Evolutionary conservation across 2,797 vertebrate genomes (phyloP).

Genomic region (Taenioides sp.): DNA sequence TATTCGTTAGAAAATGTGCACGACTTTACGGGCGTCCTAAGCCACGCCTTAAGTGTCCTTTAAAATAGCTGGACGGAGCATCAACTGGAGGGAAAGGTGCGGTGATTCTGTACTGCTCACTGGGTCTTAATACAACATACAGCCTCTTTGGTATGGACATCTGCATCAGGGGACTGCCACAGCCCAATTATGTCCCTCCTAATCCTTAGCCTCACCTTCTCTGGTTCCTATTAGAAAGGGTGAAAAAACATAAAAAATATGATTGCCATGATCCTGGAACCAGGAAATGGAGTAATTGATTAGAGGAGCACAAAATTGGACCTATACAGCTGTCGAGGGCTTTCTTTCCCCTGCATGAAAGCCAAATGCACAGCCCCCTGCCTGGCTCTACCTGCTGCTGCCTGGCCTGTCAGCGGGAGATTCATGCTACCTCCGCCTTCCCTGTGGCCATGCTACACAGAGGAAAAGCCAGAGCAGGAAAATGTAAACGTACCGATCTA

Average conservation of each 20-base stretch:
- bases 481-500: conserved; percentile 44
- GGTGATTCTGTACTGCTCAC: conserved; percentile 45
- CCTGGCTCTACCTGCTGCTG: conserved; percentile 32
- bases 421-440: conserved; percentile 53
- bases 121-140: conserved; percentile 62
- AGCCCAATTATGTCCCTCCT: conserved; percentile 53
- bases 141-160: conserved; percentile 90
- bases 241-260: conserved; percentile 27
- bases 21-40: conserved; percentile 20
- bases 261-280: conserved; percentile 65
- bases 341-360: conserved; percentile 43
- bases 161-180: conserved; percentile 65
- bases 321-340: conserved; percentile 37
- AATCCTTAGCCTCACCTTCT: conserved; percentile 57
- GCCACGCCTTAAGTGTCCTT: conserved; percentile 29
- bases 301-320: conserved; percentile 57
- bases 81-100: conserved; percentile 49
- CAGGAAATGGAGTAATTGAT: conserved; percentile 65
- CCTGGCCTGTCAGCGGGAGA: conserved; percentile 45
- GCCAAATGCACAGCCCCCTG: conserved; percentile 6
- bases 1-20: conserved; percentile 20
- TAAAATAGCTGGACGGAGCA: conserved; percentile 35
- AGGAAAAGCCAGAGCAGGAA: conserved; percentile 41
- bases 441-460: conserved; percentile 49
- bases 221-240: conserved; percentile 50